Conservation (phyloP, 2,797 vertebrate species). For the Lagorchestes hirsutus region DNA sequence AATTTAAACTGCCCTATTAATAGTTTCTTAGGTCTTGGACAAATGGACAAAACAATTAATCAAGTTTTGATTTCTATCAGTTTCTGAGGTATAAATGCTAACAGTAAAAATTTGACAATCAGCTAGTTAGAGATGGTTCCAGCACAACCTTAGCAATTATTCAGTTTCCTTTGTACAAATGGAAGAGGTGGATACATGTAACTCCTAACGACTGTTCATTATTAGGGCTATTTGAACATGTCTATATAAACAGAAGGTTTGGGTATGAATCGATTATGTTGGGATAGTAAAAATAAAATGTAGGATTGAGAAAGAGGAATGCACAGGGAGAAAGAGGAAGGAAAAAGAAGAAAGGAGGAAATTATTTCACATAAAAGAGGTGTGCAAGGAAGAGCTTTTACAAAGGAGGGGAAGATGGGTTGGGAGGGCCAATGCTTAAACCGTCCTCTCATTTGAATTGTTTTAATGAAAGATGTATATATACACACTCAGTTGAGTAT, state of each 20-base stretch:
- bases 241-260: not conserved
- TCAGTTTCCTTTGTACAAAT: not conserved
- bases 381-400: not conserved
- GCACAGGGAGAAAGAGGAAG: not conserved
- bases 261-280: not conserved
- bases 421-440: not conserved
- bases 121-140: not conserved
- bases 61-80: not conserved
- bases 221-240: not conserved
- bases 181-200: not conserved
- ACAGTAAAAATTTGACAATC: not conserved
- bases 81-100: not conserved
- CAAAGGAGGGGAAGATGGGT: not conserved
- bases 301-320: not conserved
- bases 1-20: not conserved
- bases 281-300: not conserved
- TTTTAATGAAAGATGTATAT: not conserved
- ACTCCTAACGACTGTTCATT: not conserved
- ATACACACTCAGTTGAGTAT: not conserved
- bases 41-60: not conserved
- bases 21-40: not conserved
- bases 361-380: not conserved
- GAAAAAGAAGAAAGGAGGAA: not conserved
- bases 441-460: not conserved
- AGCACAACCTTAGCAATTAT: slow-evolving; percentile 13